phyloP scores from a whole-genome alignment of 2,888 invertebrate species.

The Callyntrura guangdongensis region DNA sequence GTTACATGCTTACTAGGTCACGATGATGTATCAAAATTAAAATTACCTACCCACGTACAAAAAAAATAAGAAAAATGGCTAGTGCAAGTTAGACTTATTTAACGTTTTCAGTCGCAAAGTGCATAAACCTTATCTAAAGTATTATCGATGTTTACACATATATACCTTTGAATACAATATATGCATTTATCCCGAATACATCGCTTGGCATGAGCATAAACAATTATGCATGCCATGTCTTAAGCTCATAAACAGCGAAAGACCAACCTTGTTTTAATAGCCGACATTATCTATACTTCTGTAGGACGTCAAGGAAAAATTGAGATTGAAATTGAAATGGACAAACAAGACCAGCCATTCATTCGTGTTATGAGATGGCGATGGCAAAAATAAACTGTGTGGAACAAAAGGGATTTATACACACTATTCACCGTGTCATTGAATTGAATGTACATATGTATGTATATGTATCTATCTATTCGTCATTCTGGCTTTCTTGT shows the following conservation, averaged over 20 bases:
- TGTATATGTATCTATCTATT: too few relatives aligned
- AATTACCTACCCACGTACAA: too few relatives aligned
- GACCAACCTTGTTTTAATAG: slow-evolving; percentile 33
- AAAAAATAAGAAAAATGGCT: too few relatives aligned
- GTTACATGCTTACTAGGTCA: too few relatives aligned
- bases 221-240: slow-evolving; percentile 22
- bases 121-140: too few relatives aligned
- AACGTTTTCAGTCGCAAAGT: too few relatives aligned
- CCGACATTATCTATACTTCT: slow-evolving; percentile 42
- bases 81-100: too few relatives aligned
- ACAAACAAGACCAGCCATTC: slow-evolving; percentile 21
- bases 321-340: slow-evolving; percentile 34
- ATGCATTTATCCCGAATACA: background rate
- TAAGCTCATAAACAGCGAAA: background rate
- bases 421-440: background rate
- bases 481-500: background rate
- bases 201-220: background rate
- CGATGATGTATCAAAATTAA: too few relatives aligned
- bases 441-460: slow-evolving; percentile 25
- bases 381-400: slow-evolving; percentile 64
- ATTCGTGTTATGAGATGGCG: slow-evolving; percentile 21
- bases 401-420: slow-evolving; percentile 41
- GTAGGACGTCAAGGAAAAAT: slow-evolving; percentile 22
- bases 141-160: too few relatives aligned
- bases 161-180: background rate